Base-by-base conservation (phyloP, 2,113 vertebrate genomes). In the Tonatia bakeri region DNA sequence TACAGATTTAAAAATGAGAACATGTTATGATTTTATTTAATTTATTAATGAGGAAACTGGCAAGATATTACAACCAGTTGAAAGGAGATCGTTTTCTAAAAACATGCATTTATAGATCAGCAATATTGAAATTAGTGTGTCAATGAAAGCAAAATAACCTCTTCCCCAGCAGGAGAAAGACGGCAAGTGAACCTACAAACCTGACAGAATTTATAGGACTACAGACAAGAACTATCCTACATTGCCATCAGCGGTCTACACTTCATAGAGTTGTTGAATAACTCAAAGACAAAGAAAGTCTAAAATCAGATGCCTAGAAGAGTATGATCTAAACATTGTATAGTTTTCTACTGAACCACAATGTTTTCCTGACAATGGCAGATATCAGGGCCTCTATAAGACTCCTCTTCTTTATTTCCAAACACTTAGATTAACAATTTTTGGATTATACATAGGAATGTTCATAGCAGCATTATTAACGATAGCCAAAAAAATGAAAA, bases 401-500 rank as follows among this genome's bases (percentile, higher is more conserved):
- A 4, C 45, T 85, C 87, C 12, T 36, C 33, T 72, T 82, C 56
- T 87, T 96, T 76, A 92, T 94, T 89, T 89, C 79, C 45, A 94
- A 85, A 75, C 43, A 59, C 45, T 69, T 77, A 20, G 4, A 61
- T 43, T 26, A 72, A 79, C 8, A 22, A 22, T 76, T 22, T 90
- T 90, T 81, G 81, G 59, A 13, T 50, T 73, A 67, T 31, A 33
- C 10, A 87, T 54, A 91, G 61, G 15, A 93, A 76, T 70, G 17
- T 69, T 87, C 11, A 28, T 45, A 81, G n/a, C 26, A 36, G 1
- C 47, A 52, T 70, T 89, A 72, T 67, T 67, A 24, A 73, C 85
- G 76, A 70, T 5, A 67, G 33, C 19, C 56, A 75, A 81, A 70
- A 43, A 93, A 90, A 76, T 33, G 19, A 50, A 79, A 67, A 93